These are phyloP conservation scores for Sarcophaga subvicina DNA, from an alignment of 2,888 invertebrate species.

Conservation along the genomic window DNA sequence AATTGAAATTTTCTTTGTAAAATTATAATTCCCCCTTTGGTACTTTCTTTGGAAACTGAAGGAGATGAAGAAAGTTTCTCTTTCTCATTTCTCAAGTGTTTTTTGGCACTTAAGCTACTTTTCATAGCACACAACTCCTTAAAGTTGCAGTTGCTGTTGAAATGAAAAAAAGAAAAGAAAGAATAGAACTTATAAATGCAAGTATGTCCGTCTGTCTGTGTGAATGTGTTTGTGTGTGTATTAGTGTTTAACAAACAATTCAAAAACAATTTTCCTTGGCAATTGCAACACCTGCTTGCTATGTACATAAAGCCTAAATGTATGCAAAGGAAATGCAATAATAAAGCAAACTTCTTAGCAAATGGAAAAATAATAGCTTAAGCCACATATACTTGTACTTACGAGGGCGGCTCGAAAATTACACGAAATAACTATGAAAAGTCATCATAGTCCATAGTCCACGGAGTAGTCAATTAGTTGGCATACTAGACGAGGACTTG, in stretches of 20 bases:
- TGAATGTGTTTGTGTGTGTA: too few relatives aligned
- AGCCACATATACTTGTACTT: not conserved
- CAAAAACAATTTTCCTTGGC: constrained; percentile 25
- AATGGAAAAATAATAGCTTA: constrained; percentile 20
- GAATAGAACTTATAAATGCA: too few relatives aligned
- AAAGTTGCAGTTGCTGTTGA: too few relatives aligned
- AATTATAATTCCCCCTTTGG: too few relatives aligned
- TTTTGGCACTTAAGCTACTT: constrained; percentile 46
- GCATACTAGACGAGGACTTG: too few relatives aligned
- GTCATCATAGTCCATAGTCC: not conserved
- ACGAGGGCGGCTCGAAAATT: too few relatives aligned
- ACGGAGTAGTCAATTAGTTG: too few relatives aligned
- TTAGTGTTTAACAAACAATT: constrained; percentile 1
- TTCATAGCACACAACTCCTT: not conserved
- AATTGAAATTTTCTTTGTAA: too few relatives aligned
- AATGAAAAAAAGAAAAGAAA: too few relatives aligned
- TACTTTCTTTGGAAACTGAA: too few relatives aligned
- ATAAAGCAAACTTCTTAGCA: constrained; percentile 9
- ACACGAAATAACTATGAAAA: not conserved
- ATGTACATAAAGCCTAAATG: not conserved
- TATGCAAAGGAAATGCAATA: constrained; percentile 31
- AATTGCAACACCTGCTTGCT: constrained; percentile 45
- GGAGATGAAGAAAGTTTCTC: not conserved
- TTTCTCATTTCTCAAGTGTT: constrained; percentile 29
- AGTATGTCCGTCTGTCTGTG: too few relatives aligned